These are phyloP conservation scores for Notothenia rossii DNA, from an alignment of 2,113 vertebrate genomes.

Conservation along the genomic window DNA sequence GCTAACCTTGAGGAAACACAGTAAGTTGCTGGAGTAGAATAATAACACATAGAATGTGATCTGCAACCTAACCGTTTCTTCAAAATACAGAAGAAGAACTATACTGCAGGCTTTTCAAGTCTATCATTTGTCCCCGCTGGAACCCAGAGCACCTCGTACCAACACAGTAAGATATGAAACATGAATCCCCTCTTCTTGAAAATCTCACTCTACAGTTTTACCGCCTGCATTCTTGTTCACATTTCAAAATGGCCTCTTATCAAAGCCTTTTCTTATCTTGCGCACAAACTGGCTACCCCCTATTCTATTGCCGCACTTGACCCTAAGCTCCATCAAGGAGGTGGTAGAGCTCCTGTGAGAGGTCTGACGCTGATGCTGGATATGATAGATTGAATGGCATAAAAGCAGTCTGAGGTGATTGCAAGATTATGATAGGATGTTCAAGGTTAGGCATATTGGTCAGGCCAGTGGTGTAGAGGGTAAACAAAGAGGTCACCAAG, in stretches of 20 bases:
- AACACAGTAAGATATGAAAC: not conserved
- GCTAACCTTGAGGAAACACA: constrained; percentile 55
- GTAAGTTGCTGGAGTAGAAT: constrained; percentile 39
- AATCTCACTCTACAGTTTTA: constrained; percentile 26
- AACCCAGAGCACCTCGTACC: constrained; percentile 2
- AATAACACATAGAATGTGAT: constrained; percentile 41
- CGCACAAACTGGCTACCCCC: constrained; percentile 13
- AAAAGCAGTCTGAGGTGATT: constrained; percentile 12
- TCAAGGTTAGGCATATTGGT: not conserved
- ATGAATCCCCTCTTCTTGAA: constrained; percentile 18
- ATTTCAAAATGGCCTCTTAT: constrained; percentile 38
- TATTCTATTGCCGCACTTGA: not conserved
- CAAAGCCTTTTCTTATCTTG: constrained; percentile 46
- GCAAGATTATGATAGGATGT: constrained; percentile 7
- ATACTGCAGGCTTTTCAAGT: constrained; percentile 27
- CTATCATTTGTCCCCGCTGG: constrained; percentile 24
- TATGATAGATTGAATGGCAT: constrained; percentile 1
- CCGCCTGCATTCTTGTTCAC: constrained; percentile 4
- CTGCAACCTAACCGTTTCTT: constrained; percentile 38
- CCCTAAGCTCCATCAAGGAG: constrained; percentile 25
- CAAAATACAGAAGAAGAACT: constrained; percentile 6
- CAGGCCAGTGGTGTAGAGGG: not conserved
- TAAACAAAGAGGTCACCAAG: not conserved
- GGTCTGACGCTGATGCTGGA: constrained; percentile 5
- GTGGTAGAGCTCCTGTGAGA: constrained; percentile 18